Conservation (phyloP, 2,113 vertebrate species). For the Crotalus helleri region DNA sequence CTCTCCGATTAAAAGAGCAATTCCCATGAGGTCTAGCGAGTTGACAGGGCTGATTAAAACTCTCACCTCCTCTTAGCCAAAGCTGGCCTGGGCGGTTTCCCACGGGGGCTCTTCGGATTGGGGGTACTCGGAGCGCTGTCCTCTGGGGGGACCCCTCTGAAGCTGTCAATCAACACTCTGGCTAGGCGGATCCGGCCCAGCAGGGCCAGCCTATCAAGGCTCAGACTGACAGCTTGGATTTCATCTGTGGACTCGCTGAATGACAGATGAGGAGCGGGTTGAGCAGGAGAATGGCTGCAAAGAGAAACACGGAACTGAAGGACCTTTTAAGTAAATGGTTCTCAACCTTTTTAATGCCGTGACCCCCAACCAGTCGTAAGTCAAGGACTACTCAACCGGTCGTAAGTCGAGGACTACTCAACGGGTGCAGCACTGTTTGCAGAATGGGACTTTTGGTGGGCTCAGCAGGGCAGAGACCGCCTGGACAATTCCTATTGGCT, state of each 20-base stretch:
- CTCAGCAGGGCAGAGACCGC: no score
- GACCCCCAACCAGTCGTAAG: no score
- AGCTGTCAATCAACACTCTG: constrained; percentile 76
- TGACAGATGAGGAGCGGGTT: not conserved
- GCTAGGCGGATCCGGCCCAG: constrained; percentile 73
- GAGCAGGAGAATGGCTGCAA: constrained; percentile 38
- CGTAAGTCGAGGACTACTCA: no score
- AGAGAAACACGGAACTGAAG: constrained; percentile 1
- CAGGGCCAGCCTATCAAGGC: constrained; percentile 70
- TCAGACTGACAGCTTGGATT: constrained; percentile 49
- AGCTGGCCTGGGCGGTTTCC: constrained; percentile 73
- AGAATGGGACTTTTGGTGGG: no score
- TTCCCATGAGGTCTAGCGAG: not conserved
- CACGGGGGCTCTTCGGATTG: constrained; percentile 60
- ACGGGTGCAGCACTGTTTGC: no score
- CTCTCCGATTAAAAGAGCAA: not conserved
- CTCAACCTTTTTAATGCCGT: no score
- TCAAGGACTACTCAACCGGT: no score
- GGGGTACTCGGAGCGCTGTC: constrained; percentile 46
- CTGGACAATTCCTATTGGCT: no score
- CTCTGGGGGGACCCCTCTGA: constrained; percentile 66
- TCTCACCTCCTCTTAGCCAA: constrained; percentile 77
- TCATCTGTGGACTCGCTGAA: not conserved
- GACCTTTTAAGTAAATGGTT: not conserved
- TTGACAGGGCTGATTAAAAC: accelerated